phyloP scores from a whole-genome alignment of 2,113 vertebrate species.

The Lophochroa leadbeateri region DNA sequence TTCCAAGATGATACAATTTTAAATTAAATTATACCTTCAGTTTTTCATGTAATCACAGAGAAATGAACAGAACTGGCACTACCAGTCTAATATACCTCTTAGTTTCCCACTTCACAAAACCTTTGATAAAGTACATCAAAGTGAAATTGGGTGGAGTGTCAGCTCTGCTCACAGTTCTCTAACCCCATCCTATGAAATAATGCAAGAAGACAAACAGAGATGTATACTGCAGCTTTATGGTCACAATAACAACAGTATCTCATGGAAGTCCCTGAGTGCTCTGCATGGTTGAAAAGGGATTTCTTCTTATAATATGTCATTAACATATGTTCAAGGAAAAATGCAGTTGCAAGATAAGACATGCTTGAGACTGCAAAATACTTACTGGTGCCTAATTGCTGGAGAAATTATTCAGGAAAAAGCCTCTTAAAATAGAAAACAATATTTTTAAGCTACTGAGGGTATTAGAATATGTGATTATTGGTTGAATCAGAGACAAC shows the following conservation, averaged over 20 bases:
- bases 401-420: conserved; percentile 55
- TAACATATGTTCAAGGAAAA: conserved; percentile 6
- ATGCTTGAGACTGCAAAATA: conserved; percentile 56
- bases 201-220: neutral
- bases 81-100: neutral
- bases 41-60: neutral
- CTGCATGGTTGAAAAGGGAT: conserved; percentile 30
- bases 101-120: neutral
- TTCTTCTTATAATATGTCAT: neutral
- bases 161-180: neutral
- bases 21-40: neutral
- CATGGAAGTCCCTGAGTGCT: conserved; percentile 5
- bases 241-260: conserved; percentile 5
- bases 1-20: neutral
- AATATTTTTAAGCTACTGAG: conserved; percentile 42
- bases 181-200: neutral
- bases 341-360: conserved; percentile 36
- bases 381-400: conserved; percentile 60
- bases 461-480: conserved; percentile 20
- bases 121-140: neutral
- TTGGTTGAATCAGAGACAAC: neutral
- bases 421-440: conserved; percentile 52
- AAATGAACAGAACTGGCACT: neutral
- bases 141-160: neutral
- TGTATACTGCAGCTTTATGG: conserved; percentile 29